Percentiles rank a stretch among this genome's conserved stretches.
phyloP scores from a whole-genome alignment of 2,113 vertebrate genomes.

The Actenoides lindsayi region DNA sequence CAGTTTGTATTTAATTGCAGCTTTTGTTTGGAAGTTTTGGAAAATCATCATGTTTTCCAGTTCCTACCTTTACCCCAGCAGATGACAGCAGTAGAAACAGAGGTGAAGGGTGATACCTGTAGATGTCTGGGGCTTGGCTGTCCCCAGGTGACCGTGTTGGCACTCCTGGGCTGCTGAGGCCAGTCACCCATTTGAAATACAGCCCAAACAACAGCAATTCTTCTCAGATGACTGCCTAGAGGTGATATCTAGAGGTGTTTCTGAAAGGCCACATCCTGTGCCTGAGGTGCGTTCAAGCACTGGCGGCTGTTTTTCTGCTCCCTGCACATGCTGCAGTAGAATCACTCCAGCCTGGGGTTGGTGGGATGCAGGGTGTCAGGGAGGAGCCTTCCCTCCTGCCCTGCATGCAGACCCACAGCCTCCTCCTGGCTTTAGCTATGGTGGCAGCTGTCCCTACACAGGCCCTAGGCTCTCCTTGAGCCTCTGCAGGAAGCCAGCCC shows the following conservation, averaged over 20 bases:
- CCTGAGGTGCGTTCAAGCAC: accelerated
- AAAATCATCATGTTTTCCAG: not conserved
- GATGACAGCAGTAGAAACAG: not conserved
- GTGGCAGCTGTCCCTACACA: not conserved
- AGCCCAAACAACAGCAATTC: not conserved
- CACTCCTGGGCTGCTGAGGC: not conserved
- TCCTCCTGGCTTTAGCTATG: not conserved
- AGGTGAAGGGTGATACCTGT: not conserved
- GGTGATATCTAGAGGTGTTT: not conserved
- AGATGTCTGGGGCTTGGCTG: not conserved
- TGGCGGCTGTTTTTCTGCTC: not conserved
- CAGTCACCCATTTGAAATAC: not conserved
- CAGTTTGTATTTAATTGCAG: not conserved
- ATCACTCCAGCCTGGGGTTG: not conserved
- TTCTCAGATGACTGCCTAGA: not conserved
- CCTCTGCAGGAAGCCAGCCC: not conserved
- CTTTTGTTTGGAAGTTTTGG: not conserved
- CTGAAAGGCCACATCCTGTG: not conserved
- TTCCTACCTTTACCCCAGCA: not conserved
- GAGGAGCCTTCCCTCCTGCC: not conserved
- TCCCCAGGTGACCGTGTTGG: not conserved
- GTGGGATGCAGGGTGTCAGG: not conserved
- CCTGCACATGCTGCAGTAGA: not conserved
- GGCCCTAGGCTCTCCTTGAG: not conserved
- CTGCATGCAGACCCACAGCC: not conserved